Evolutionary conservation across 2,888 invertebrate genomes (phyloP).

Genomic region (Eledona agricola): DNA sequence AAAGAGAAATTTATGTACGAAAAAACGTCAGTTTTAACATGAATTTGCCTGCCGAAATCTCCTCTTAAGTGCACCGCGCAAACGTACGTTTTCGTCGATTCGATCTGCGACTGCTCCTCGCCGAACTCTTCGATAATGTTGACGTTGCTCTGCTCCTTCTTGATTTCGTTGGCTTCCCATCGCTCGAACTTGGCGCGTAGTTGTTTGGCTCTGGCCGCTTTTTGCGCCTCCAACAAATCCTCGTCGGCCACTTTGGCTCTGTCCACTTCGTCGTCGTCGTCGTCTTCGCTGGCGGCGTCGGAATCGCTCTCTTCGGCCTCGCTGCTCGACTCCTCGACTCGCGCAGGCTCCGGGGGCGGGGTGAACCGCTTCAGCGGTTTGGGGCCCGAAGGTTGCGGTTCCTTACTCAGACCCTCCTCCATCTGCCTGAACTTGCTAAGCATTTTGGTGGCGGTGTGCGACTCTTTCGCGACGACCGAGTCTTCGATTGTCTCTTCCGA

Average conservation of each 20-base stretch:
- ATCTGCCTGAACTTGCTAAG: conserved; percentile 88
- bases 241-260: conserved; percentile 50
- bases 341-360: conserved; percentile 78
- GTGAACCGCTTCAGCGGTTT: conserved; percentile 90
- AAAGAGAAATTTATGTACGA: too few species aligned
- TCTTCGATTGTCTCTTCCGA: conserved; percentile 68
- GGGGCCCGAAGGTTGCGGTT: conserved; percentile 66
- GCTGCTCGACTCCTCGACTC: conserved; percentile 54
- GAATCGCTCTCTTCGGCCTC: conserved; percentile 60
- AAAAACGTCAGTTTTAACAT: too few species aligned
- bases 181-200: conserved; percentile 88
- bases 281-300: conserved; percentile 63
- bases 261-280: conserved; percentile 62
- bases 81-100: conserved; percentile 81
- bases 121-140: conserved; percentile 61
- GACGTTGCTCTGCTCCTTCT: conserved; percentile 63
- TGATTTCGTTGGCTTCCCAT: conserved; percentile 78
- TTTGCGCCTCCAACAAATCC: conserved; percentile 68
- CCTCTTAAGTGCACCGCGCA: conserved; percentile 4
- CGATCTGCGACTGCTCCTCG: conserved; percentile 79
- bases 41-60: too few species aligned
- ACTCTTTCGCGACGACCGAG: conserved; percentile 64
- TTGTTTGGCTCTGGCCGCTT: conserved; percentile 82
- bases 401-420: conserved; percentile 74
- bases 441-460: conserved; percentile 86